Percentiles rank a stretch among this genome's conserved stretches.
phyloP scores from a whole-genome alignment of 1,140 invertebrate genomes.

The Teleogryllus occipitalis region DNA sequence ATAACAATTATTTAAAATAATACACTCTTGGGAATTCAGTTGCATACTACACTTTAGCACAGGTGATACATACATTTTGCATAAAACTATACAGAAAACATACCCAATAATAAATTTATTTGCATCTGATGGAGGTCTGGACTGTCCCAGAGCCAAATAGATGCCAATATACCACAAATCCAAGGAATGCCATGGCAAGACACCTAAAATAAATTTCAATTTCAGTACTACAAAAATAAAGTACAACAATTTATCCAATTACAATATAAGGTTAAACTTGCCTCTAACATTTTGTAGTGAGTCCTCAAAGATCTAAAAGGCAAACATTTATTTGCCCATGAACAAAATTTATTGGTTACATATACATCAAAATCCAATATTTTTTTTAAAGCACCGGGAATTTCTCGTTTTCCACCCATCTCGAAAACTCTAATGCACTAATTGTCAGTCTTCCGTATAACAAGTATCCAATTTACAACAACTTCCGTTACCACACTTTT shows the following conservation, averaged over 20 bases:
- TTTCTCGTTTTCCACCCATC: not conserved
- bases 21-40: no score
- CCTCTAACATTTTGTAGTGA: conserved; percentile 60
- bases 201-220: conserved; percentile 46
- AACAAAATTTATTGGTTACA: conserved; percentile 54
- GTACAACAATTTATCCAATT: not conserved
- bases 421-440: no score
- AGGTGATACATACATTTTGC: no score
- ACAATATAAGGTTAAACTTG: conserved; percentile 31
- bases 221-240: not conserved
- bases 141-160: conserved; percentile 62
- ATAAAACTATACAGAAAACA: conserved; percentile 26
- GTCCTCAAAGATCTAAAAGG: conserved; percentile 48
- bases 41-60: no score
- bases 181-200: conserved; percentile 86
- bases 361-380: conserved; percentile 50
- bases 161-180: conserved; percentile 61
- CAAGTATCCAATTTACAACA: no score
- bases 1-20: no score
- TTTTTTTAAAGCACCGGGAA: not conserved
- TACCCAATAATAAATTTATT: conserved; percentile 78
- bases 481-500: no score
- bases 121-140: conserved; percentile 63
- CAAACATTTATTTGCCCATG: conserved; percentile 44
- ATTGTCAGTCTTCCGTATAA: no score